phyloP scores from a whole-genome alignment of 2,113 vertebrate species.

The Cepphus grylle region DNA sequence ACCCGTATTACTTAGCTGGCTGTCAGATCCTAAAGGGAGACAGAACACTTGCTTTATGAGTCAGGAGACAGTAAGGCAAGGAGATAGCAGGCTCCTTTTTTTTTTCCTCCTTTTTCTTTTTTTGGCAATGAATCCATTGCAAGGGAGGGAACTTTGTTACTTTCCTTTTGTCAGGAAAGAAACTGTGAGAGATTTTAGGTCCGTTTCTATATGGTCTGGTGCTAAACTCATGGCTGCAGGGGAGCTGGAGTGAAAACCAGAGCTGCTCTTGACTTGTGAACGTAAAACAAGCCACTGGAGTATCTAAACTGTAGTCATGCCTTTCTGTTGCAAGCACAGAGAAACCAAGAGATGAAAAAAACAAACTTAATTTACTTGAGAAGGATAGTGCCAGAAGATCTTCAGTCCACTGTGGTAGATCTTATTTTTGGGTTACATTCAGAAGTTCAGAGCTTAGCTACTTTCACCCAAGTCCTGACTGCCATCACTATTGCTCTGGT shows the following conservation, averaged over 20 bases:
- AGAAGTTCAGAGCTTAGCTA: neutral
- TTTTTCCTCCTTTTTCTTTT: neutral
- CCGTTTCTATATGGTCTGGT: neutral
- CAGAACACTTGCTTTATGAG: neutral
- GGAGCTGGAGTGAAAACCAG: neutral
- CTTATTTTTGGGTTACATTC: neutral
- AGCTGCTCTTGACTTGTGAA: neutral
- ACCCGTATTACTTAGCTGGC: neutral
- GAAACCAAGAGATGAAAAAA: neutral
- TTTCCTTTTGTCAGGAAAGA: neutral
- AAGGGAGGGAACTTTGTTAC: neutral
- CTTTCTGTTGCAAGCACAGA: neutral
- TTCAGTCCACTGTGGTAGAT: neutral
- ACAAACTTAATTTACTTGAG: neutral
- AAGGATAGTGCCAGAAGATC: neutral
- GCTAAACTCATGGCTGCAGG: neutral
- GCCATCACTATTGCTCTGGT: neutral
- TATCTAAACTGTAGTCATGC: neutral
- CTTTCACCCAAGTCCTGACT: neutral
- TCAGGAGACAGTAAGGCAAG: neutral
- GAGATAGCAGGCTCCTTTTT: neutral
- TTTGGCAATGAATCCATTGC: neutral
- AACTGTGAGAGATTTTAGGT: neutral
- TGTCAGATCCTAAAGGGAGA: neutral
- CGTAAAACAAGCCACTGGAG: neutral